These are phyloP conservation scores for Pangasius macronema DNA, from an alignment of 2,797 vertebrate genomes.

Conservation along the genomic window DNA sequence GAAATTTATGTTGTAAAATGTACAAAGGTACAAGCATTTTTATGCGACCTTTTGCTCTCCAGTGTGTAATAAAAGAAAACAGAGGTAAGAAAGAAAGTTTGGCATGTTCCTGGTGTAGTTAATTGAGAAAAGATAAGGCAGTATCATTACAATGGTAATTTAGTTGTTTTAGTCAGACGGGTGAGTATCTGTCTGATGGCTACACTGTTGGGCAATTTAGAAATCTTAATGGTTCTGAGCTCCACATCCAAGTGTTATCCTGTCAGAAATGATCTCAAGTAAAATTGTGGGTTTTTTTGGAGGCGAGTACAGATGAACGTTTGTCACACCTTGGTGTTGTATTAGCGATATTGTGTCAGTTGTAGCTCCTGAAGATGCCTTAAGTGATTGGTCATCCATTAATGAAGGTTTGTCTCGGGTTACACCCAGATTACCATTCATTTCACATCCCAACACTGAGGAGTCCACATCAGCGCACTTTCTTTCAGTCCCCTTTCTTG, in stretches of 20 bases:
- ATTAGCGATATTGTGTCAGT: slow-evolving; percentile 31
- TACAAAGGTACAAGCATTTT: background rate
- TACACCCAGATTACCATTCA: slow-evolving; percentile 13
- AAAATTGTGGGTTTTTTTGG: background rate
- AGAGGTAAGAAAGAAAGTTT: too few species aligned
- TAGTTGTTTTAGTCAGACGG: background rate
- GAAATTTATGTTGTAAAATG: background rate
- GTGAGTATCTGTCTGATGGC: background rate
- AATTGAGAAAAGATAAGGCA: background rate
- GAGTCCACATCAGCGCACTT: background rate
- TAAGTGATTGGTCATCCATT: slow-evolving; percentile 15
- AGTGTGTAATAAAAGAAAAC: background rate
- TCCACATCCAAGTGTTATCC: background rate
- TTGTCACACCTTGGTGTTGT: background rate
- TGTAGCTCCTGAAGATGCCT: background rate
- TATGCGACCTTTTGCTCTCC: background rate
- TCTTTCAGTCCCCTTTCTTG: background rate
- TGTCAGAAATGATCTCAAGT: background rate
- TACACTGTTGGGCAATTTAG: too few species aligned
- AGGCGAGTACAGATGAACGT: background rate
- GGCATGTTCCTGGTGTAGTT: background rate
- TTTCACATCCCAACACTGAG: slow-evolving; percentile 10
- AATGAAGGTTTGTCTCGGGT: slow-evolving; percentile 11
- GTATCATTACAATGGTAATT: too few species aligned
- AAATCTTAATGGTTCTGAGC: background rate